A percentile compares a stretch with the other conserved stretches of the same genome.
Conservation (phyloP, 2,797 vertebrate species). For the Argyrosomus regius region DNA sequence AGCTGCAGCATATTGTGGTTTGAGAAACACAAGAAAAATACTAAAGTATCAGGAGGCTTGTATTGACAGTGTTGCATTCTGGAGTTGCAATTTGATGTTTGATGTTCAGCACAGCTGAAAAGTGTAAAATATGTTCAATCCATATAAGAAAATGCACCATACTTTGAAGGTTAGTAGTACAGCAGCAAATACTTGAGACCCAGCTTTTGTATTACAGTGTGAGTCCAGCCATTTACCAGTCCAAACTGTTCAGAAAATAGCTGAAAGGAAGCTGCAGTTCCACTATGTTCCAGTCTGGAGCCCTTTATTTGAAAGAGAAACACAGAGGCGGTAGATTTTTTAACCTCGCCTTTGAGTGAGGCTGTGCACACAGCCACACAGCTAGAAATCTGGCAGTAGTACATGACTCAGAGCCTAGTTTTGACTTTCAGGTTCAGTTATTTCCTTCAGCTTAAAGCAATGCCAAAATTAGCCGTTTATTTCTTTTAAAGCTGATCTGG, state of each 20-base stretch:
- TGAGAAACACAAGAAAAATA: no score
- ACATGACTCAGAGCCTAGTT: slow-evolving; percentile 17
- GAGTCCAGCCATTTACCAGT: neutral
- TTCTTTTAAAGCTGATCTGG: slow-evolving; percentile 16
- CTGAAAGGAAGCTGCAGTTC: slow-evolving; percentile 5
- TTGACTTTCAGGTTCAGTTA: slow-evolving; percentile 23
- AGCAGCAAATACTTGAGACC: neutral
- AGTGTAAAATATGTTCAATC: no score
- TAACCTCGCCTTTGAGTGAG: slow-evolving; percentile 14
- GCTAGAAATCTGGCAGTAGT: slow-evolving; percentile 9
- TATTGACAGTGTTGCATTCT: neutral
- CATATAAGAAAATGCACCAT: neutral
- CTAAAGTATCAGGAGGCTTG: no score
- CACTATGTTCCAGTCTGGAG: neutral
- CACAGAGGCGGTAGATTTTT: slow-evolving; percentile 5
- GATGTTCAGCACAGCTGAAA: no score
- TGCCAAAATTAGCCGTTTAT: slow-evolving; percentile 25
- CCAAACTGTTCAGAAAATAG: neutral
- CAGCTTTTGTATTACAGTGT: neutral
- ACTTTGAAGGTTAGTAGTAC: neutral
- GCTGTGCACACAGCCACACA: neutral
- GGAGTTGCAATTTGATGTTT: neutral
- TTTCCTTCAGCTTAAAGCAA: slow-evolving; percentile 25
- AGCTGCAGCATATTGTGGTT: no score
- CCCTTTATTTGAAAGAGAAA: slow-evolving; percentile 3